These are phyloP conservation scores for Zaprionus lineosus DNA, from an alignment of 2,888 invertebrate genomes.

Conservation along the genomic window DNA sequence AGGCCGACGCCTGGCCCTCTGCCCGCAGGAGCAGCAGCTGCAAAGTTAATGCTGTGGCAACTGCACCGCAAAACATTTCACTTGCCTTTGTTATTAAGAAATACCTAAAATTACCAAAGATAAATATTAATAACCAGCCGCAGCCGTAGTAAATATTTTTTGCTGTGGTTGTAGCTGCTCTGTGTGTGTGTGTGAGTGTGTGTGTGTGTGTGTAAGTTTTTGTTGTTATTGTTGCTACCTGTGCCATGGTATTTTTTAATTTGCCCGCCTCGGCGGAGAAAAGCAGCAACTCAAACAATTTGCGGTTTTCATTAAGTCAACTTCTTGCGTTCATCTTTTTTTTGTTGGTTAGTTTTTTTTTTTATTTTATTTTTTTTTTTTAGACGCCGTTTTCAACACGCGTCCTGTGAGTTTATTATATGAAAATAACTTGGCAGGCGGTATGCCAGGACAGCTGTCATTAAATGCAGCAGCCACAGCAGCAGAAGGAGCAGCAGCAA, in stretches of 20 bases:
- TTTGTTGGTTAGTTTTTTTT: too few species aligned
- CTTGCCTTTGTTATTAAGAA: constrained; percentile 73
- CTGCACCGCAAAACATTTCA: constrained; percentile 61
- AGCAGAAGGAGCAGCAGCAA: neutral
- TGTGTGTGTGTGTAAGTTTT: constrained; percentile 9
- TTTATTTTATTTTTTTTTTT: constrained; percentile 24
- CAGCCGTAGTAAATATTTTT: constrained; percentile 42
- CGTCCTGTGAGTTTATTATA: constrained; percentile 67
- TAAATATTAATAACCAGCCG: constrained; percentile 75
- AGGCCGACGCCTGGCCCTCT: too few species aligned
- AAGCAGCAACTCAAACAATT: constrained; percentile 72
- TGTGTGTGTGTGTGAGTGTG: constrained; percentile 21
- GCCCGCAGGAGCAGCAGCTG: constrained; percentile 14
- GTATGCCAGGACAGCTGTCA: constrained; percentile 66
- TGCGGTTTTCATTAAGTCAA: constrained; percentile 75
- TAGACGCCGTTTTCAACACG: constrained; percentile 46
- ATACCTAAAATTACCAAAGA: constrained; percentile 77
- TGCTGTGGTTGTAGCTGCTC: constrained; percentile 24
- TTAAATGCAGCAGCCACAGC: constrained; percentile 54
- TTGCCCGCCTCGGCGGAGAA: constrained; percentile 46
- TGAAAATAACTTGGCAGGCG: constrained; percentile 71
- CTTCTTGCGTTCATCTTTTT: too few species aligned
- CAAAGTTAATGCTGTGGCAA: constrained; percentile 54
- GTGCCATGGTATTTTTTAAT: constrained; percentile 71
- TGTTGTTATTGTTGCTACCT: constrained; percentile 32